These are phyloP conservation scores for Pollenia griseotomentosa DNA, from an alignment of 2,888 invertebrate genomes.

Conservation along the genomic window DNA sequence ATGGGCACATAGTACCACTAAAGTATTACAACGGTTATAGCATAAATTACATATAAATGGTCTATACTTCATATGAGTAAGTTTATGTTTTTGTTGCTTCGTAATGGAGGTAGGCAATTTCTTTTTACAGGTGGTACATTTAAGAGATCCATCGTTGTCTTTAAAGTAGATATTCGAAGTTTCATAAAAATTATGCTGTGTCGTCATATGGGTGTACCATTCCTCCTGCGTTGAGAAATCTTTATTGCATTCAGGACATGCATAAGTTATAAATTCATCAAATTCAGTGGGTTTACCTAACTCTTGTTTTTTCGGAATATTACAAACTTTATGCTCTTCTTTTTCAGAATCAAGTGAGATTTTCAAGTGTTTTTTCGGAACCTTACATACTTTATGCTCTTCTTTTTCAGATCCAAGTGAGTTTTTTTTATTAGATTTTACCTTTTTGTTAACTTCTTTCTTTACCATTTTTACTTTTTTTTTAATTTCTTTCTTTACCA, in stretches of 20 bases:
- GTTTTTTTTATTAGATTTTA: too few species aligned
- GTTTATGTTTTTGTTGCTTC: slow-evolving; percentile 65
- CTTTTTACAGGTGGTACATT: slow-evolving; percentile 64
- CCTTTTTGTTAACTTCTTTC: not conserved
- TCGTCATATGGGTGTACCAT: slow-evolving; percentile 67
- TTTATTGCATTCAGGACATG: slow-evolving; percentile 73
- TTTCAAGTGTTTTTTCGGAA: slow-evolving; percentile 1
- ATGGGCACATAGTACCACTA: slow-evolving; percentile 63
- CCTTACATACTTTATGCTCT: not conserved
- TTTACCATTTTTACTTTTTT: too few species aligned
- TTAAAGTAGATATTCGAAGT: slow-evolving; percentile 49
- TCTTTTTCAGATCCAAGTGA: not conserved
- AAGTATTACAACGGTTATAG: slow-evolving; percentile 50
- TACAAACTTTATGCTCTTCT: not conserved
- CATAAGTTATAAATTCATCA: slow-evolving; percentile 64
- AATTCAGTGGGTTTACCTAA: slow-evolving; percentile 51
- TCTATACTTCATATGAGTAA: slow-evolving; percentile 68
- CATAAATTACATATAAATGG: slow-evolving; percentile 72
- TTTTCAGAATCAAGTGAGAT: not conserved
- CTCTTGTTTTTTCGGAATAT: slow-evolving; percentile 10
- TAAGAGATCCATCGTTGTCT: slow-evolving; percentile 36
- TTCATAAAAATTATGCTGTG: slow-evolving; percentile 66
- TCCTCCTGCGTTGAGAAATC: slow-evolving; percentile 48
- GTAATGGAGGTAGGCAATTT: slow-evolving; percentile 19
- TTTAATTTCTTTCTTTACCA: too few species aligned